Conservation (phyloP, 2,888 invertebrate genomes). For the Crioceris asparagi region DNA sequence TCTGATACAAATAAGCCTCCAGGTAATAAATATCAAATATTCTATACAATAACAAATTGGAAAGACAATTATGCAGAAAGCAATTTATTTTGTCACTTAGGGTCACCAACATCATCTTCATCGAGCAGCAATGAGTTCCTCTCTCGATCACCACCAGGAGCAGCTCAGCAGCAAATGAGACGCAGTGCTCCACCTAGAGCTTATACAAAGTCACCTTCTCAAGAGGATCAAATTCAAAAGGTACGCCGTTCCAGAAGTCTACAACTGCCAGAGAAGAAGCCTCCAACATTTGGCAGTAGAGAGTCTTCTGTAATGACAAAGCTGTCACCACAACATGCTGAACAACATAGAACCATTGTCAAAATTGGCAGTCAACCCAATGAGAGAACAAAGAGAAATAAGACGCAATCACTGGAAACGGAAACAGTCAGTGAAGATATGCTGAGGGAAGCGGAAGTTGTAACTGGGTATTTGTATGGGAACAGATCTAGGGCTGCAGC, state of each 20-base stretch:
- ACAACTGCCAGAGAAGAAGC: slow-evolving; percentile 47
- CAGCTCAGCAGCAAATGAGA: slow-evolving; percentile 21
- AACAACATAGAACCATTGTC: slow-evolving; percentile 33
- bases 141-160: slow-evolving; percentile 25
- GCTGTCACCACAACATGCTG: slow-evolving; percentile 35
- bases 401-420: slow-evolving; percentile 10
- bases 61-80: neutral
- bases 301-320: too few species aligned
- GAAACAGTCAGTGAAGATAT: slow-evolving; percentile 38
- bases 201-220: slow-evolving; percentile 12
- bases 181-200: slow-evolving; percentile 17
- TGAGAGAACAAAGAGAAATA: slow-evolving; percentile 21
- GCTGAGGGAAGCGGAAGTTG: slow-evolving; percentile 45
- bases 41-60: neutral
- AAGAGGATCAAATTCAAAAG: slow-evolving; percentile 28
- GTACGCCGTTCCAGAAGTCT: slow-evolving; percentile 49
- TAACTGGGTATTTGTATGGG: slow-evolving; percentile 46
- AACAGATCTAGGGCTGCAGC: slow-evolving; percentile 43
- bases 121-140: slow-evolving; percentile 32
- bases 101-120: slow-evolving; percentile 29
- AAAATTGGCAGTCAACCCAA: slow-evolving; percentile 32
- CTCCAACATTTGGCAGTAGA: slow-evolving; percentile 13
- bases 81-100: neutral
- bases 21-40: slow-evolving; percentile 5
- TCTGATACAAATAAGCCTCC: slow-evolving; percentile 32